Evolutionary conservation across 2,113 vertebrate genomes (phyloP).

Genomic region (mouse (Mus musculus)): GRCm39 chr1:107142501-107143000

Average conservation of each 20-base stretch:
- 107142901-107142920: background rate
- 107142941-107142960: background rate
- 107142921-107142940: background rate
- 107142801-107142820: background rate
- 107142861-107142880: background rate
- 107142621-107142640: background rate
- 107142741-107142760: background rate
- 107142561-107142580: background rate
- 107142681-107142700: background rate
- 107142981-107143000: background rate
- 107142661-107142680: background rate
- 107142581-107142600: background rate
- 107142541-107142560: background rate
- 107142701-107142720: background rate
- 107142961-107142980: too few relatives aligned
- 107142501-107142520: background rate
- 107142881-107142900: background rate
- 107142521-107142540: background rate
- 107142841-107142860: background rate
- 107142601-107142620: background rate
- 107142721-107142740: background rate
- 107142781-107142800: background rate
- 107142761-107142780: background rate
- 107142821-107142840: background rate
- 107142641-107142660: background rate